Evolutionary conservation across 2,113 vertebrate genomes (phyloP).

Genomic region (Notarius quadriscutis): DNA sequence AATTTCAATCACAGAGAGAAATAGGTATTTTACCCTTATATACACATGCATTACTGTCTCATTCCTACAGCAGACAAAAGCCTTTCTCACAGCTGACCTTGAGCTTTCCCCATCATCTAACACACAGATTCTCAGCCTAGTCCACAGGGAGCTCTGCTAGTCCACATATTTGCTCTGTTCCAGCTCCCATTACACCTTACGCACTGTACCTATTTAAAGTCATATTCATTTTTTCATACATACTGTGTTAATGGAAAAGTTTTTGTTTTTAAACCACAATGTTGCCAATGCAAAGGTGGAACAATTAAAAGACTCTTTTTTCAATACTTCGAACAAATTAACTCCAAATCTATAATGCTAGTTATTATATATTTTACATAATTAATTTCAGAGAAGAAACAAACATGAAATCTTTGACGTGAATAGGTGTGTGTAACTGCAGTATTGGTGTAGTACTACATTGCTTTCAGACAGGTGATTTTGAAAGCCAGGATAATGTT

Average conservation of each 20-base stretch:
- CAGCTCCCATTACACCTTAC: slow-evolving; percentile 20
- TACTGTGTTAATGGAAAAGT: not conserved
- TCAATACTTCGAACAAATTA: not conserved
- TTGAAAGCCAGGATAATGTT: not conserved
- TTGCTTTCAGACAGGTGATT: slow-evolving; percentile 24
- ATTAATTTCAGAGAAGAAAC: not conserved
- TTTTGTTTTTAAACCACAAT: not conserved
- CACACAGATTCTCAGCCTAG: slow-evolving; percentile 12
- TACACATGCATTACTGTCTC: not conserved
- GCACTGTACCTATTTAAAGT: slow-evolving; percentile 9
- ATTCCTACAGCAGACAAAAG: not conserved
- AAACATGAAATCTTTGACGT: slow-evolving; percentile 3
- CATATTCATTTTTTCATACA: not conserved
- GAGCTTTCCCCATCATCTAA: slow-evolving; percentile 20
- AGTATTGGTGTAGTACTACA: not conserved
- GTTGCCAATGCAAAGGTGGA: not conserved
- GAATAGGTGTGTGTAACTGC: slow-evolving; percentile 22
- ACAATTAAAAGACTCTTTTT: not conserved
- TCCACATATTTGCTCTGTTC: slow-evolving; percentile 30
- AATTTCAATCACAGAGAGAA: not conserved
- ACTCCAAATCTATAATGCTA: not conserved
- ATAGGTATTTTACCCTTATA: not conserved
- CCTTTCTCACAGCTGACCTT: slow-evolving; percentile 20
- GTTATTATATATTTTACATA: slow-evolving; percentile 7
- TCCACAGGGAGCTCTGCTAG: slow-evolving; percentile 25